A percentile compares a stretch with the other conserved stretches of the same genome.
phyloP scores from a whole-genome alignment of 2,888 invertebrate species.

The Blera fallax region DNA sequence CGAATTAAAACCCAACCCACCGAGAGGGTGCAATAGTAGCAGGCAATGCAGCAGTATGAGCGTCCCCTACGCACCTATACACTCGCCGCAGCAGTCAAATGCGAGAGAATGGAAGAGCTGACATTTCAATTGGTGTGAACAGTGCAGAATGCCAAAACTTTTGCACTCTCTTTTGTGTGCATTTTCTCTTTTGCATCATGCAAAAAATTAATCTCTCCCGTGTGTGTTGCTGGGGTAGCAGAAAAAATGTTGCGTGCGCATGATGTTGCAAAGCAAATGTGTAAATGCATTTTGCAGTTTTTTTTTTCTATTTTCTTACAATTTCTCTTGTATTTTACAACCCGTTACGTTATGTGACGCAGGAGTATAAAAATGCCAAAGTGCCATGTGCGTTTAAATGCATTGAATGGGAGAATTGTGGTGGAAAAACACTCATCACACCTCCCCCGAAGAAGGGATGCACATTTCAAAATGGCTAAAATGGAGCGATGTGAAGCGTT shows the following conservation, averaged over 20 bases:
- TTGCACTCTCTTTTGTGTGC: constrained; percentile 68
- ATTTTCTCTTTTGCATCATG: constrained; percentile 64
- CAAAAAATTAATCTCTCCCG: constrained; percentile 1
- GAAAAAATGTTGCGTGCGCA: constrained; percentile 70
- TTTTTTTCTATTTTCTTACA: background rate
- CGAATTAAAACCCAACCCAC: constrained; percentile 71
- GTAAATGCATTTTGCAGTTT: background rate
- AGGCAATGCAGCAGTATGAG: constrained; percentile 47
- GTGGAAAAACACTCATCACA: constrained; percentile 10
- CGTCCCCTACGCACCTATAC: constrained; percentile 62
- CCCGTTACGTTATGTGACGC: constrained; percentile 63
- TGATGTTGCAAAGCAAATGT: constrained; percentile 54
- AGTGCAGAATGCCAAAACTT: constrained; percentile 30
- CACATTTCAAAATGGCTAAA: constrained; percentile 64
- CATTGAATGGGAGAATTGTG: constrained; percentile 3
- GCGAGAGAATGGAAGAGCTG: constrained; percentile 31
- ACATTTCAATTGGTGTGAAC: constrained; percentile 35
- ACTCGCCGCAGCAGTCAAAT: background rate
- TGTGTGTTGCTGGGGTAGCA: constrained; percentile 44
- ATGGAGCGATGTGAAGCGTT: constrained; percentile 36
- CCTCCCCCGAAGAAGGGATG: background rate
- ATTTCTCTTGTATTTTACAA: constrained; percentile 38
- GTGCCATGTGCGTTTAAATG: constrained; percentile 65
- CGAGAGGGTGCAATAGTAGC: constrained; percentile 56
- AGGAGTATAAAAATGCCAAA: constrained; percentile 39